These are phyloP conservation scores for Ganaspis sp. DNA, from an alignment of 1,140 invertebrate species.

Conservation along the genomic window DNA sequence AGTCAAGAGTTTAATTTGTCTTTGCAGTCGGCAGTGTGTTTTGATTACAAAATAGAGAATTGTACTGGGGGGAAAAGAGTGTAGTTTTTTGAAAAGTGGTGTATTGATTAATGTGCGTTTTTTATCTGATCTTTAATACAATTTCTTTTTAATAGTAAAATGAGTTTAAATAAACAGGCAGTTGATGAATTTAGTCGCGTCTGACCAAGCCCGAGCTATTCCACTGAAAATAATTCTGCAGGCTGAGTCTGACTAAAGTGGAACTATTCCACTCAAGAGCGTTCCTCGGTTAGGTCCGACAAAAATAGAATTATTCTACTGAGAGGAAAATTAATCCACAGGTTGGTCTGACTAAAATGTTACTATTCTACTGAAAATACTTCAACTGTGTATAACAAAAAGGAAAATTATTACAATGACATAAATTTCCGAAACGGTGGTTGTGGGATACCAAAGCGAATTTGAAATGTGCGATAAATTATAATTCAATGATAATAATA, in stretches of 20 bases:
- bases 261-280: not conserved
- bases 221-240: slow-evolving; percentile 1
- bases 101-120: not conserved
- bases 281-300: not conserved
- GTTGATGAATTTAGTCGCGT: not conserved
- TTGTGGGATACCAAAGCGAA: not conserved
- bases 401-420: not conserved
- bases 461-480: no score
- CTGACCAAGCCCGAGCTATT: not conserved
- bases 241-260: not conserved
- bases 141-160: not conserved
- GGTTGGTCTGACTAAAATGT: not conserved
- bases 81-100: no score
- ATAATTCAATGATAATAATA: no score
- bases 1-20: not conserved
- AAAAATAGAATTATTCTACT: slow-evolving; percentile 1
- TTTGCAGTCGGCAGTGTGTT: not conserved
- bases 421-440: not conserved
- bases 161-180: not conserved
- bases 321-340: not conserved
- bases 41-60: not conserved
- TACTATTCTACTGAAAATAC: not conserved
- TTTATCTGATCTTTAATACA: not conserved
- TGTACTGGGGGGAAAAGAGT: no score
- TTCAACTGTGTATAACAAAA: not conserved